A percentile compares a stretch with the other conserved stretches of the same genome.
Conservation (phyloP, 2,797 vertebrate genomes). For the Masticophis lateralis region DNA sequence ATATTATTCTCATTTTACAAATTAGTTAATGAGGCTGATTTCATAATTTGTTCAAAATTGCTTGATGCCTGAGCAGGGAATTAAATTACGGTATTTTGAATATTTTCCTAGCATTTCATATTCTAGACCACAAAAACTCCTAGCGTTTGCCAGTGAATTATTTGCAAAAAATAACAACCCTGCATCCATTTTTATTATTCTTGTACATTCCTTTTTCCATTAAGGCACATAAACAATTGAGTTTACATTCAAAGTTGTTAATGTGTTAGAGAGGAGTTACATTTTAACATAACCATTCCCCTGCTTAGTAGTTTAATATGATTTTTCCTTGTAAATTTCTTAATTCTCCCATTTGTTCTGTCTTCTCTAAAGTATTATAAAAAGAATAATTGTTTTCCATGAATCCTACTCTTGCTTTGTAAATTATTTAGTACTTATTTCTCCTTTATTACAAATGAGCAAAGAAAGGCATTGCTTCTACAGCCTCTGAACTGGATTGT, state of each 20-base stretch:
- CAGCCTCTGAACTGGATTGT: background rate
- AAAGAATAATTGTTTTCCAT: background rate
- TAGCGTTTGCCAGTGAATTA: background rate
- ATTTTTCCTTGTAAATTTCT: background rate
- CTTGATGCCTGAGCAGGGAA: background rate
- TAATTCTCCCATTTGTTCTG: background rate
- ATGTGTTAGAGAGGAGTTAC: background rate
- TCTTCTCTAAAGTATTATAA: background rate
- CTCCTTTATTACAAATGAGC: constrained; percentile 2
- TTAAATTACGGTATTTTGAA: background rate
- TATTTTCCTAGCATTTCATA: background rate
- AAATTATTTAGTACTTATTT: background rate
- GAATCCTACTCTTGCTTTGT: background rate
- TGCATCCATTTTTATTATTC: background rate
- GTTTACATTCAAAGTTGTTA: background rate
- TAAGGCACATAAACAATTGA: background rate
- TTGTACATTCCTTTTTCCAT: background rate
- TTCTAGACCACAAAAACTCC: background rate
- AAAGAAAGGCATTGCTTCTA: background rate
- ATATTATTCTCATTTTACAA: background rate
- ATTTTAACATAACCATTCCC: background rate
- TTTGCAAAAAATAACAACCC: background rate
- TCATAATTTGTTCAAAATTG: background rate
- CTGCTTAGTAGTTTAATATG: background rate
- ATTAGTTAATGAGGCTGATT: background rate